A percentile compares a stretch with the other conserved stretches of the same genome.
Evolutionary conservation across 1,140 invertebrate species (phyloP).

Genomic region (Leptinotarsa lineolata): DNA sequence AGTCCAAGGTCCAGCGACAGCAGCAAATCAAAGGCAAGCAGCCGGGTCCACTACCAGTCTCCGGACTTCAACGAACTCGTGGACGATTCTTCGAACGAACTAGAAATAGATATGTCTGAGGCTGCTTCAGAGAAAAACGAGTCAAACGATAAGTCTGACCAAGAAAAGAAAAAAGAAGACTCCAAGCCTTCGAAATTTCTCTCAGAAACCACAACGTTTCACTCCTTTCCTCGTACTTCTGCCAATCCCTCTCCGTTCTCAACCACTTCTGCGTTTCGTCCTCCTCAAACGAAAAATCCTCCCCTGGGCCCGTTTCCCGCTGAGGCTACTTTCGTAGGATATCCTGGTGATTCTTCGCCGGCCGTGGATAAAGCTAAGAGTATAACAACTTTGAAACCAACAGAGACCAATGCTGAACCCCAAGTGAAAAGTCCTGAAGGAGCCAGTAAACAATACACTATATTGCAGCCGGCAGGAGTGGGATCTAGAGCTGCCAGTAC

Average conservation of each 20-base stretch:
- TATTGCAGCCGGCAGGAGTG: slow-evolving; percentile 76
- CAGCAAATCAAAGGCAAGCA: slow-evolving; percentile 50
- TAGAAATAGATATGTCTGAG: slow-evolving; percentile 80
- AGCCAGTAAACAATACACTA: slow-evolving; percentile 73
- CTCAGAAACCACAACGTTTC: slow-evolving; percentile 55
- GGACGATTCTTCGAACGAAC: slow-evolving; percentile 77
- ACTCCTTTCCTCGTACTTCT: slow-evolving; percentile 57
- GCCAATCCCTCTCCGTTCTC: slow-evolving; percentile 56
- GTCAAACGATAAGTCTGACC: slow-evolving; percentile 51
- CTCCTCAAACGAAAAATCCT: slow-evolving; percentile 60
- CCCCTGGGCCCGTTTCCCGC: slow-evolving; percentile 66
- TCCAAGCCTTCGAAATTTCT: slow-evolving; percentile 40
- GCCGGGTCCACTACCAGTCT: slow-evolving; percentile 64
- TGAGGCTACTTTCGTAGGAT: slow-evolving; percentile 67
- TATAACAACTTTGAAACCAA: slow-evolving; percentile 34
- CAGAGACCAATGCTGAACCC: slow-evolving; percentile 37
- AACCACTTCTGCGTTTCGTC: slow-evolving; percentile 72
- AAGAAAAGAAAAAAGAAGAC: slow-evolving; percentile 55
- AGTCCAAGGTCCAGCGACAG: slow-evolving; percentile 42
- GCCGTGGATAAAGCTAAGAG: slow-evolving; percentile 57
- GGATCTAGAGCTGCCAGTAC: slow-evolving; percentile 77
- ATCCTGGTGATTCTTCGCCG: slow-evolving; percentile 56
- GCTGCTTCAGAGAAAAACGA: slow-evolving; percentile 56
- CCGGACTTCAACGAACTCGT: slow-evolving; percentile 79
- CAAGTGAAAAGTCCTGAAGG: slow-evolving; percentile 59